These are phyloP conservation scores for Brassicogethes aeneus DNA, from an alignment of 2,888 invertebrate species.

Conservation along the genomic window DNA sequence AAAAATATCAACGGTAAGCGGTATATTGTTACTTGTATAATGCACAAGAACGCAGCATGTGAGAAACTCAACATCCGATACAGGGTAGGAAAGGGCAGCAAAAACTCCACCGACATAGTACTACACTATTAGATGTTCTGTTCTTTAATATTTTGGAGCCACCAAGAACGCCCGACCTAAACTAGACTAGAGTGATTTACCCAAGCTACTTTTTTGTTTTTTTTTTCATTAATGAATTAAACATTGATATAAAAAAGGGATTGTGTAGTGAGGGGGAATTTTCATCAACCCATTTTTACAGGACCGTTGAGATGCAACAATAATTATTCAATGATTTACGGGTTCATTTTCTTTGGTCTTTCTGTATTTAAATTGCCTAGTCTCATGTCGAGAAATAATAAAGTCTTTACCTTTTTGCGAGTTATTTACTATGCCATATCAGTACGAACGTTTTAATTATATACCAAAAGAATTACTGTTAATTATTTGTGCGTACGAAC, in stretches of 20 bases:
- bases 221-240: too few species aligned
- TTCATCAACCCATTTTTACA: slow-evolving; percentile 7
- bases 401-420: slow-evolving; percentile 6
- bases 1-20: slow-evolving; percentile 12
- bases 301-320: slow-evolving; percentile 15
- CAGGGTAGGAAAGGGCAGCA: not conserved
- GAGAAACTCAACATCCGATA: slow-evolving; percentile 8
- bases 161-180: too few species aligned
- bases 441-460: not conserved
- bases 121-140: too few species aligned
- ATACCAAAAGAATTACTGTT: too few species aligned
- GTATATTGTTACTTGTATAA: slow-evolving; percentile 15
- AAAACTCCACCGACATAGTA: too few species aligned
- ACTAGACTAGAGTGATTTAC: too few species aligned
- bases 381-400: slow-evolving; percentile 9
- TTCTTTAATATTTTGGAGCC: too few species aligned
- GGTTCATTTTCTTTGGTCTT: slow-evolving; percentile 12
- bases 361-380: slow-evolving; percentile 15
- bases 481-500: too few species aligned
- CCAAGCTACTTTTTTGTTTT: too few species aligned
- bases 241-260: too few species aligned
- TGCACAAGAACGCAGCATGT: slow-evolving; percentile 12
- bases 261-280: too few species aligned
- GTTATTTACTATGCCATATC: slow-evolving; percentile 1
- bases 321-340: slow-evolving; percentile 17